phyloP scores from a whole-genome alignment of 2,113 vertebrate genomes.

The Burhinus oedicnemus region DNA sequence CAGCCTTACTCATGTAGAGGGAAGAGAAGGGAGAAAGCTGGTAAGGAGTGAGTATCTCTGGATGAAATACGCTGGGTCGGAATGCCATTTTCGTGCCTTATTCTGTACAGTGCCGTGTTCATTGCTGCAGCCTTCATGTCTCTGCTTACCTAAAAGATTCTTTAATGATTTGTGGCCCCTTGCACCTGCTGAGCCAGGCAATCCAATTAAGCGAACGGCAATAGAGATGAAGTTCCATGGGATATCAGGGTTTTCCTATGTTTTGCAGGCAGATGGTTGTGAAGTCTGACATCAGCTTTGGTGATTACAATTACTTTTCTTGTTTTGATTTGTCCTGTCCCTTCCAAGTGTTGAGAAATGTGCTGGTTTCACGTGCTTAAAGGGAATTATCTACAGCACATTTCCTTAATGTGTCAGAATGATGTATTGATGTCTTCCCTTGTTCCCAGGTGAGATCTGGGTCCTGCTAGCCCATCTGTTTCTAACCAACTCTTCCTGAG shows the following conservation, averaged over 20 bases:
- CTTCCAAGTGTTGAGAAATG: not conserved
- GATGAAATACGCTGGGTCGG: not conserved
- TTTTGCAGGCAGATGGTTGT: not conserved
- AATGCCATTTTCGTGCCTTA: not conserved
- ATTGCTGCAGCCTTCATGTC: not conserved
- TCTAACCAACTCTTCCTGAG: not conserved
- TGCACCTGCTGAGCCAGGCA: not conserved
- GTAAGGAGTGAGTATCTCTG: not conserved
- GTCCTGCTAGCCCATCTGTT: not conserved
- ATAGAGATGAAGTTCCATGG: not conserved
- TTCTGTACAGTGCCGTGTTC: not conserved
- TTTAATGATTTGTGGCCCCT: not conserved
- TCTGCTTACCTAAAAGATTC: not conserved
- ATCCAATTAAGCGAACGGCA: not conserved
- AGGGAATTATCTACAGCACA: not conserved
- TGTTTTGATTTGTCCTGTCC: not conserved
- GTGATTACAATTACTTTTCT: not conserved
- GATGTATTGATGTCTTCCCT: not conserved
- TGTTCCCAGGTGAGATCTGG: not conserved
- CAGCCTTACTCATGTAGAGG: not conserved
- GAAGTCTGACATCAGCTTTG: not conserved
- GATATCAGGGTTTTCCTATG: not conserved
- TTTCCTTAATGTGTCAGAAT: slow-evolving; percentile 1
- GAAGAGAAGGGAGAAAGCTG: not conserved
- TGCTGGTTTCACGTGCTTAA: not conserved